Conservation (phyloP, 2,888 invertebrate genomes). For the Napeogenes inachia region DNA sequence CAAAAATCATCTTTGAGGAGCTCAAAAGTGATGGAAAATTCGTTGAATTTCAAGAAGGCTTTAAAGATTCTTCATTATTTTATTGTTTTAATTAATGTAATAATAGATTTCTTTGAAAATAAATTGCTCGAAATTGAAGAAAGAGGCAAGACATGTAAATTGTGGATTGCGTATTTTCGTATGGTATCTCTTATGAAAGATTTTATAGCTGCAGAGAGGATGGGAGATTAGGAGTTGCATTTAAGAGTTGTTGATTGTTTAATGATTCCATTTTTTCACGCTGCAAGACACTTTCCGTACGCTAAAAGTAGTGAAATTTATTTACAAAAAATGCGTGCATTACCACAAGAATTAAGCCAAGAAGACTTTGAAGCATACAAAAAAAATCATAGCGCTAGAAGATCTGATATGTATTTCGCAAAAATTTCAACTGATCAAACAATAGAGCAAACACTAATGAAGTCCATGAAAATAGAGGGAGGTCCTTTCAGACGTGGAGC, state of each 20-base stretch:
- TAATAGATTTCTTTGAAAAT: too few species aligned
- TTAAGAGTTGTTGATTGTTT: constrained; percentile 28
- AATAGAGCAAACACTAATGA: constrained; percentile 30
- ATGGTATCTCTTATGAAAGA: constrained; percentile 39
- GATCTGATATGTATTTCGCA: constrained; percentile 29
- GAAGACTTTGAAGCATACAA: constrained; percentile 25
- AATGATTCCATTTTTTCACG: constrained; percentile 15
- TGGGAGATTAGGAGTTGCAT: constrained; percentile 40
- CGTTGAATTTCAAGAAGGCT: too few species aligned
- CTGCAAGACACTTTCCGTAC: constrained; percentile 13
- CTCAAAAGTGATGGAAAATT: constrained; percentile 16
- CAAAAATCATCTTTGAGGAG: constrained; percentile 22
- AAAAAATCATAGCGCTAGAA: constrained; percentile 22
- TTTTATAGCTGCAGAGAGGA: constrained; percentile 40
- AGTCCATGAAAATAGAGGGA: too few species aligned
- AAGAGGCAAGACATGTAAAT: constrained; percentile 32
- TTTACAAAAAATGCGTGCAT: constrained; percentile 29
- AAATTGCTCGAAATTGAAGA: constrained; percentile 20
- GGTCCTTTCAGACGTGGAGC: constrained; percentile 23
- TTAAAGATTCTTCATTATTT: too few species aligned
- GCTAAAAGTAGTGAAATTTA: constrained; percentile 27
- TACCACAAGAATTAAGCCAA: constrained; percentile 22
- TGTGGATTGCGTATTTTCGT: constrained; percentile 38
- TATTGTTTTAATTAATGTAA: too few species aligned
- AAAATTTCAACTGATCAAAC: constrained; percentile 31